Conservation (phyloP, 1,140 invertebrate genomes). For the Subanguina moxae region DNA sequence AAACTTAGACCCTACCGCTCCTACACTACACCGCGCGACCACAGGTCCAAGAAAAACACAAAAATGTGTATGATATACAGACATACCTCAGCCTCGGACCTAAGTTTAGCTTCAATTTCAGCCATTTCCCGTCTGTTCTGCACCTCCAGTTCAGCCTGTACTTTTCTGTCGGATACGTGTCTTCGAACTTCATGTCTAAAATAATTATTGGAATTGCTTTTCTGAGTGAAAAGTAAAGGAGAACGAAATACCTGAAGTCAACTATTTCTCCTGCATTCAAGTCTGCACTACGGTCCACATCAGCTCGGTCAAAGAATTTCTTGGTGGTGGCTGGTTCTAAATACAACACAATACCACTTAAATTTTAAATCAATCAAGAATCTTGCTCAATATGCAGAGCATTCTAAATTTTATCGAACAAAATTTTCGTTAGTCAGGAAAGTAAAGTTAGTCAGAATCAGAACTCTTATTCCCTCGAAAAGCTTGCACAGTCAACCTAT, state of each 20-base stretch:
- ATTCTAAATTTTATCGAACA: constrained; percentile 8
- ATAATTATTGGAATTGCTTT: not conserved
- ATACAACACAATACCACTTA: too few relatives aligned
- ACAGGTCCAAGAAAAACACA: not conserved
- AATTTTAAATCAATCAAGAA: too few relatives aligned
- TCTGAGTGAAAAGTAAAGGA: not conserved
- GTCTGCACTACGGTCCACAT: constrained; percentile 51
- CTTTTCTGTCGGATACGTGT: constrained; percentile 44
- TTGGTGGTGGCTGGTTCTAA: constrained; percentile 28
- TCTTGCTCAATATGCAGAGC: too few relatives aligned
- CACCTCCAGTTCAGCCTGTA: constrained; percentile 45
- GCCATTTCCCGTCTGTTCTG: constrained; percentile 49
- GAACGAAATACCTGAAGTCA: constrained; percentile 47
- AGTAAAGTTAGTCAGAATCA: too few relatives aligned
- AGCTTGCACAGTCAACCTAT: too few relatives aligned
- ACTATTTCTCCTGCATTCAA: constrained; percentile 56
- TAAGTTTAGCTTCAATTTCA: constrained; percentile 41
- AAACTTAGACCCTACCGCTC: too few relatives aligned
- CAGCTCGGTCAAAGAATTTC: constrained; percentile 50
- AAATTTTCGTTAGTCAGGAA: too few relatives aligned
- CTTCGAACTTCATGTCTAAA: constrained; percentile 55
- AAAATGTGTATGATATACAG: not conserved
- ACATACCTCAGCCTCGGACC: constrained; percentile 9
- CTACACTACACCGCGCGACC: too few relatives aligned
- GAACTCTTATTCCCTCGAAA: too few relatives aligned